Base-by-base conservation (phyloP, 2,888 invertebrate species). In the Conistra vaccinii region DNA sequence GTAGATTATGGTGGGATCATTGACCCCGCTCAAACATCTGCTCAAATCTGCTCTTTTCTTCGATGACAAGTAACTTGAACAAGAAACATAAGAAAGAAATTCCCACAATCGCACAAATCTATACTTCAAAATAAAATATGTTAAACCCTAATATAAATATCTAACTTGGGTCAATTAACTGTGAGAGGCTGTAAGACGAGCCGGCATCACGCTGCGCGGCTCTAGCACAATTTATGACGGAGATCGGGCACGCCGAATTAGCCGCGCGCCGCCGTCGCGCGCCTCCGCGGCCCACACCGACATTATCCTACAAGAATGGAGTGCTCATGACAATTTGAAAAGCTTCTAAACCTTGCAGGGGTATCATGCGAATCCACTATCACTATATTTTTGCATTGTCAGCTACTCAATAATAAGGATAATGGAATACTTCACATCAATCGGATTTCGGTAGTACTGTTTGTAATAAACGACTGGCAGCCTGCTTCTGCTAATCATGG, bases 181-280 rank as follows among this genome's bases (percentile, higher is more conserved):
- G 87, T 87, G 89, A 85, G 87, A 87, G 89, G 85, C 85, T 81
- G 92, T 90, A 90, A 92, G 90, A 90, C 90, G 90, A 92, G 91
- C 85, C 89, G 94, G 93, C 93, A 90, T 93, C 95, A 94, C 90
- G 95, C 95, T 93, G 95, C 77, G 76, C 85, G 81, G 80, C 83
- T 79, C 80, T 85, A 87, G 74, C 84, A 88, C 87, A 88, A 93
- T 93, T 94, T 94, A 94, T 91, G 89, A 85, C 88, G 83, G 88
- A 85, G 85, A 78, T 77, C 86, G 79, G 89, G 86, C 88, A 88
- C 90, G 90, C 91, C 91, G 92, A 92, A 92, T 93, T 91, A 92
- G 91, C 89, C 78, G 84, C 63, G 84, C 77, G 76, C 74, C 82
- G 62, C 70, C 60, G 55, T 76, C 73, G 53, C 45, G n/a, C 76